Percentiles rank a stretch among this genome's conserved stretches.
These are phyloP conservation scores for Taxidea taxus DNA, from an alignment of 2,113 vertebrate genomes.

Conservation along the genomic window DNA sequence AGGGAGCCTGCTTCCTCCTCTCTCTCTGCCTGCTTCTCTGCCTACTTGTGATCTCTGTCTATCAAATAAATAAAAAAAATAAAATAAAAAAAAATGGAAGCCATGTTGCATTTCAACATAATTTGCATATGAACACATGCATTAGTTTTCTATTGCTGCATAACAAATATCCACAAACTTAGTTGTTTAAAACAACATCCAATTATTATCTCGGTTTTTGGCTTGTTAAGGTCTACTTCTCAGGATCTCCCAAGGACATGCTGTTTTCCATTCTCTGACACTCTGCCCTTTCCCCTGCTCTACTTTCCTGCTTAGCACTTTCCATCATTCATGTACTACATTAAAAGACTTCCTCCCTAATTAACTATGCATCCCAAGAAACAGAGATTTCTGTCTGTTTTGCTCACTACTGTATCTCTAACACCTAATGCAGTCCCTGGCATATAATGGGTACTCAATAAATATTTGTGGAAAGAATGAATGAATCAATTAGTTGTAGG, in stretches of 20 bases:
- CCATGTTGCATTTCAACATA: neutral
- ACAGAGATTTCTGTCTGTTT: neutral
- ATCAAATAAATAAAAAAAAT: too few relatives aligned
- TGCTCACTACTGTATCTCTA: neutral
- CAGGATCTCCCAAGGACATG: too few relatives aligned
- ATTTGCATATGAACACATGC: neutral
- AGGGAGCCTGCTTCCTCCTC: too few relatives aligned
- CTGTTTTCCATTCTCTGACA: neutral
- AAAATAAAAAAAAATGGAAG: neutral
- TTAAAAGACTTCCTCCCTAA: neutral
- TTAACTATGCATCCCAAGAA: neutral
- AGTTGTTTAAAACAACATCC: neutral
- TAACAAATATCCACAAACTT: neutral
- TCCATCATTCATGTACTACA: neutral
- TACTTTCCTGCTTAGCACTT: neutral
- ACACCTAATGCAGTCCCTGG: neutral
- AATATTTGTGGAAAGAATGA: neutral
- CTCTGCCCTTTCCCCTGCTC: neutral
- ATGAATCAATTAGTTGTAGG: neutral
- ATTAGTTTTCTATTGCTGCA: neutral
- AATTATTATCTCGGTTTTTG: neutral
- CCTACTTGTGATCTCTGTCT: too few relatives aligned
- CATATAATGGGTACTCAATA: neutral
- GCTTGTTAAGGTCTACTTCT: neutral
- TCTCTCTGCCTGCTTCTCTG: too few relatives aligned